Conservation (phyloP, 1,140 invertebrate genomes). For the Prorops nasuta region DNA sequence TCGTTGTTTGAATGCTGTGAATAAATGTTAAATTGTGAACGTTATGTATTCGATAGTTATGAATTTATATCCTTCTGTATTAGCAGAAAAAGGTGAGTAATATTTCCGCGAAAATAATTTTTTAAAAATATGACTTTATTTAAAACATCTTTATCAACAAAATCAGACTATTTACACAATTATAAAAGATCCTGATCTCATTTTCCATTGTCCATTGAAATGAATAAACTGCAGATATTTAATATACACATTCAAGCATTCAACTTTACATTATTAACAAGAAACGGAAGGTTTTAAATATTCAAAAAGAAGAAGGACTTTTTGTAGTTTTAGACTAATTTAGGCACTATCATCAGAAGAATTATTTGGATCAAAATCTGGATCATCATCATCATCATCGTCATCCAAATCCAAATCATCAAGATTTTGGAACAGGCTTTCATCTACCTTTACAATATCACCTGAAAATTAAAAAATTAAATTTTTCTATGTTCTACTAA, state of each 20-base stretch:
- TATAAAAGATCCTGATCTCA: conserved; percentile 20
- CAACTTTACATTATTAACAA: neutral
- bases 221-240: neutral
- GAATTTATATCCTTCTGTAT: too few relatives aligned
- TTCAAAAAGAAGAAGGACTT: neutral
- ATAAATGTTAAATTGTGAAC: conserved; percentile 33
- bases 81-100: too few relatives aligned
- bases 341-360: conserved; percentile 37
- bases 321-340: conserved; percentile 16
- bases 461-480: conserved; percentile 55
- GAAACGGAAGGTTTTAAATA: neutral
- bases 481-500: too few relatives aligned
- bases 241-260: neutral
- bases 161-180: conserved; percentile 27
- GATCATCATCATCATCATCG: conserved; percentile 67
- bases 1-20: conserved; percentile 15
- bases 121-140: too few relatives aligned
- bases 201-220: neutral
- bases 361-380: conserved; percentile 57
- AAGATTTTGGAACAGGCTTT: conserved; percentile 90
- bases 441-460: conserved; percentile 89
- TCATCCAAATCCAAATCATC: conserved; percentile 86
- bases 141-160: conserved; percentile 22
- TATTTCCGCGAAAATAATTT: too few relatives aligned
- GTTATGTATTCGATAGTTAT: conserved; percentile 16